A percentile compares a stretch with the other conserved stretches of the same genome.
phyloP scores from a whole-genome alignment of 2,888 invertebrate genomes.

The Choreutis nemorana region DNA sequence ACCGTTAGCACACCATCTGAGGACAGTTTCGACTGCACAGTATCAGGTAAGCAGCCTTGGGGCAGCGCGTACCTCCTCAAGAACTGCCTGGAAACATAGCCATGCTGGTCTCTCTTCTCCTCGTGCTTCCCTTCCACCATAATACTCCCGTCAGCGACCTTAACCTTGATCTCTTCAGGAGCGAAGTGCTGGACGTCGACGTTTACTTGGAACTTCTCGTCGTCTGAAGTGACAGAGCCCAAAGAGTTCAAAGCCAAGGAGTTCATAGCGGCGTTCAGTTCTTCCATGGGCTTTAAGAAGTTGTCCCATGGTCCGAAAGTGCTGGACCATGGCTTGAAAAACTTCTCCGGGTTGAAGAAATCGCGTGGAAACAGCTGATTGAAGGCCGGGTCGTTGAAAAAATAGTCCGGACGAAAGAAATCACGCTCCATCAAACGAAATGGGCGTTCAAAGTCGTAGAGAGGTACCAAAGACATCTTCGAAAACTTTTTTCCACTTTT shows the following conservation, averaged over 20 bases:
- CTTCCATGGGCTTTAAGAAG: constrained; percentile 32
- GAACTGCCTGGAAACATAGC: constrained; percentile 77
- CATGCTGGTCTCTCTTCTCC: constrained; percentile 77
- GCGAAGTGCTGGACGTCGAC: constrained; percentile 81
- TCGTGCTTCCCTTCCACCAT: constrained; percentile 81
- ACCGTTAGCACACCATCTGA: constrained; percentile 79
- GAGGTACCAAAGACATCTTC: constrained; percentile 41
- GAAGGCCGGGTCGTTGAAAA: constrained; percentile 18
- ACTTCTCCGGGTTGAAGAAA: constrained; percentile 14
- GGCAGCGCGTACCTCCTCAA: constrained; percentile 77
- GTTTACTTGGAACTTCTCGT: constrained; percentile 71
- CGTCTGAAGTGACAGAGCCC: constrained; percentile 48
- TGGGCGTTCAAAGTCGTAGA: constrained; percentile 35
- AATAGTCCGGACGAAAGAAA: constrained; percentile 27
- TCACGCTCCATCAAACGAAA: constrained; percentile 42
- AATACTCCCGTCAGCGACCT: constrained; percentile 72
- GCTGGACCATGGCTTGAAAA: constrained; percentile 23
- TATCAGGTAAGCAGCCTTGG: constrained; percentile 73
- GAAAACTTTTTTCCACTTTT: constrained; percentile 6
- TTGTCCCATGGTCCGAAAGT: constrained; percentile 21
- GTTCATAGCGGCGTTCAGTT: constrained; percentile 31
- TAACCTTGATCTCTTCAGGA: constrained; percentile 79
- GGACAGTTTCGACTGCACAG: constrained; percentile 75
- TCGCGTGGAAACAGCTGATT: constrained; percentile 18
- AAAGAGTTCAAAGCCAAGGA: constrained; percentile 44